Conservation (phyloP, 2,113 vertebrate genomes). For the Gambusia holbrooki region DNA sequence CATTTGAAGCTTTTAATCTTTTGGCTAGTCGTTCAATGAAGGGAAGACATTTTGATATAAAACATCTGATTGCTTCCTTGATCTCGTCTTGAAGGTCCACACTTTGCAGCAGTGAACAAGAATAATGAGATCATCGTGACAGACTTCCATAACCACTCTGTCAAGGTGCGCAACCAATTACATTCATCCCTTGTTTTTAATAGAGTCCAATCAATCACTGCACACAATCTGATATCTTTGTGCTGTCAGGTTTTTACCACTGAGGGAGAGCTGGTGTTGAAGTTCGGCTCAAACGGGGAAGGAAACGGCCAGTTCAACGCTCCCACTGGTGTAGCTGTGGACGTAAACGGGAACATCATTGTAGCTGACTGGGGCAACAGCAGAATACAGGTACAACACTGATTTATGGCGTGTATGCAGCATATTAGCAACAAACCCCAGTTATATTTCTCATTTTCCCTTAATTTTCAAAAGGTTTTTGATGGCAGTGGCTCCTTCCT, state of each 20-base stretch:
- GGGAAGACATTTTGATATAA: neutral
- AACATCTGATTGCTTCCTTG: neutral
- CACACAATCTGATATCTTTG: neutral
- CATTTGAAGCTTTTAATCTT: neutral
- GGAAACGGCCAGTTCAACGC: constrained; percentile 98
- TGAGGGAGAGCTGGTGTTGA: constrained; percentile 94
- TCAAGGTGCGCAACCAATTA: constrained; percentile 84
- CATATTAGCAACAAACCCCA: neutral
- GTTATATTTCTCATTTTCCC: neutral
- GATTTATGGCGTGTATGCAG: neutral
- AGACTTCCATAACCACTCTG: constrained; percentile 99
- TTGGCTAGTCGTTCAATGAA: neutral
- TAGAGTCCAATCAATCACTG: neutral
- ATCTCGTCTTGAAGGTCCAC: constrained; percentile 84
- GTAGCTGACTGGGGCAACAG: constrained; percentile 99
- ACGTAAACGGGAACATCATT: constrained; percentile 95
- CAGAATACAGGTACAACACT: constrained; percentile 89
- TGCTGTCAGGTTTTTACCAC: constrained; percentile 89
- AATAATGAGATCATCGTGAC: constrained; percentile 99
- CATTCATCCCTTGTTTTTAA: neutral
- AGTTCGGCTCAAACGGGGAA: constrained; percentile 97
- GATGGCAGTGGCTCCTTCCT: constrained; percentile 95
- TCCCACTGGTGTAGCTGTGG: constrained; percentile 95
- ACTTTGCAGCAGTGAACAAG: constrained; percentile 94
- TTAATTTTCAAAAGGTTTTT: constrained; percentile 86